These are phyloP conservation scores for Erebia ligea DNA, from an alignment of 2,888 invertebrate species.

Conservation along the genomic window DNA sequence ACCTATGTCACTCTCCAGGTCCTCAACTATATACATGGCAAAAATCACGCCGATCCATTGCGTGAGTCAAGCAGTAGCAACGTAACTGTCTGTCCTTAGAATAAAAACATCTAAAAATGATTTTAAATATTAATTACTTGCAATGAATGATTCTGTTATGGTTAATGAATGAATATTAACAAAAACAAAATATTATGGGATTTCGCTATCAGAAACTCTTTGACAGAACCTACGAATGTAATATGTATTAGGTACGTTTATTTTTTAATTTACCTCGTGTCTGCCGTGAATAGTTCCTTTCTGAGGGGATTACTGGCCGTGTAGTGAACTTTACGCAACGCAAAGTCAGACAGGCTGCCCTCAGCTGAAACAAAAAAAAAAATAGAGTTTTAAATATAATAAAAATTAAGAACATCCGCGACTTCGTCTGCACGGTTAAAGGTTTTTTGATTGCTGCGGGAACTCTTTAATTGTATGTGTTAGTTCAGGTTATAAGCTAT, in stretches of 20 bases:
- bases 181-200: neutral
- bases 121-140: too few species aligned
- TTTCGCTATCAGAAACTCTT: neutral
- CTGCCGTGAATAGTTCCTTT: constrained; percentile 89
- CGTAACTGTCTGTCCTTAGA: too few species aligned
- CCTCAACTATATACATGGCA: too few species aligned
- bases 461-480: too few species aligned
- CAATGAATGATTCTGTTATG: too few species aligned
- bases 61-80: too few species aligned
- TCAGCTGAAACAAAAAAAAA: constrained; percentile 87
- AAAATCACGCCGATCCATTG: too few species aligned
- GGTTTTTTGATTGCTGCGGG: too few species aligned
- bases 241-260: neutral
- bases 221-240: constrained; percentile 1
- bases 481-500: too few species aligned
- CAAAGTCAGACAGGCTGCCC: constrained; percentile 95
- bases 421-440: neutral
- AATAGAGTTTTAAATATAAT: neutral
- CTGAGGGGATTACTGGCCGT: constrained; percentile 86
- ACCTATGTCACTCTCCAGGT: too few species aligned
- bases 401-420: neutral
- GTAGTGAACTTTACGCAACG: constrained; percentile 90
- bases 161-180: too few species aligned
- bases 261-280: constrained; percentile 79
- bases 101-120: too few species aligned